A percentile compares a stretch with the other conserved stretches of the same genome.
These are phyloP conservation scores for Alosa sapidissima DNA, from an alignment of 2,797 vertebrate genomes.

Conservation along the genomic window DNA sequence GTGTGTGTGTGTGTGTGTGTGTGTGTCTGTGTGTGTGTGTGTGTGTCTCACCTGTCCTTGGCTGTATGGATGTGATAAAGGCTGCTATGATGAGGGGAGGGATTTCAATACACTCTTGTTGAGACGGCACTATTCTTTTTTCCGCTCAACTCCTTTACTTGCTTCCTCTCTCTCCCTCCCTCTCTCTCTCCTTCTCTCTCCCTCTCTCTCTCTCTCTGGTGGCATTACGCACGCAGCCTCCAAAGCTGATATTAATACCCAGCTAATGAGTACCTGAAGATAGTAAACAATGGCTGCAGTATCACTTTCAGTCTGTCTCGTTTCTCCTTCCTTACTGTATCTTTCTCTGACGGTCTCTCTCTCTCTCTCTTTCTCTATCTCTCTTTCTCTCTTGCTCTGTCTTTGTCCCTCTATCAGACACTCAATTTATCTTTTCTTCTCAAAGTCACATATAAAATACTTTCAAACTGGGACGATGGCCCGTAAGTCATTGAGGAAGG, in stretches of 20 bases:
- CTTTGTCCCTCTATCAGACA: neutral
- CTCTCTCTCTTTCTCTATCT: neutral
- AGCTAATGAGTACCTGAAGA: constrained; percentile 61
- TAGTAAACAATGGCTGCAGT: constrained; percentile 56
- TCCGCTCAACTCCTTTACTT: constrained; percentile 2
- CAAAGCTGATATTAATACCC: constrained; percentile 47
- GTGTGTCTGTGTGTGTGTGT: constrained; percentile 23
- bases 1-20: constrained; percentile 10
- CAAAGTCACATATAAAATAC: neutral
- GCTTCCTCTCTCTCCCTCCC: neutral
- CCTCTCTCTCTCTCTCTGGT: neutral
- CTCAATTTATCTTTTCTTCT: neutral
- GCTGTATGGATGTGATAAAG: constrained; percentile 65
- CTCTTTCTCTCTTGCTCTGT: neutral
- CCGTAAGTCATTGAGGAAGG: neutral
- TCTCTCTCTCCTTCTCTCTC: neutral
- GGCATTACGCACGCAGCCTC: constrained; percentile 24
- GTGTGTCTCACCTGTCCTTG: neutral
- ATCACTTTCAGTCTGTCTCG: neutral
- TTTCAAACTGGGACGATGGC: neutral
- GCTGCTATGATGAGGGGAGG: constrained; percentile 38
- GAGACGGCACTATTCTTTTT: constrained; percentile 56
- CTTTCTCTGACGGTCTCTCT: neutral
- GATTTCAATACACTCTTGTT: constrained; percentile 58
- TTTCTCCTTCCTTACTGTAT: neutral